Evolutionary conservation across 2,113 vertebrate genomes (phyloP).

Genomic region (Grammomys surdaster): DNA sequence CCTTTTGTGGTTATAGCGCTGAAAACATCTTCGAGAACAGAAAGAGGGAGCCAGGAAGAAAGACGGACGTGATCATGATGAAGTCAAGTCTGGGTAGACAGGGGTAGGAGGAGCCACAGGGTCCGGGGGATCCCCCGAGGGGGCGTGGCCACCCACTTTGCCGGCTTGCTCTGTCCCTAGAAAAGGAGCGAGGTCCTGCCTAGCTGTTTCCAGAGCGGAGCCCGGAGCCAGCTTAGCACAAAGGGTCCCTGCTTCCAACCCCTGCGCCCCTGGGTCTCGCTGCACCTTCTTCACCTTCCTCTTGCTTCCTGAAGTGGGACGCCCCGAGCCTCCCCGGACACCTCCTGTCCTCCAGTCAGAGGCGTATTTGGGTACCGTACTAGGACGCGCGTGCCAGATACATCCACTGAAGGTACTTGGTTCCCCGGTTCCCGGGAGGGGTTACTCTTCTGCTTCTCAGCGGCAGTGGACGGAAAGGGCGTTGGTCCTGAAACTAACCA

Average conservation of each 20-base stretch:
- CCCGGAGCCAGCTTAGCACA: neutral
- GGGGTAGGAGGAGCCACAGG: neutral
- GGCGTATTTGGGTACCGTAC: too few species aligned
- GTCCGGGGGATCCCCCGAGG: neutral
- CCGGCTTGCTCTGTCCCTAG: neutral
- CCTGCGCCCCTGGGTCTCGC: neutral
- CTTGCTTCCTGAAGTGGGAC: neutral
- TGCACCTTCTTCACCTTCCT: neutral
- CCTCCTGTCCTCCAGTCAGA: neutral
- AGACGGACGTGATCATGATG: neutral
- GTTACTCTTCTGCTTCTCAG: neutral
- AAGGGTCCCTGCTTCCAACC: neutral
- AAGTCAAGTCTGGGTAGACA: neutral
- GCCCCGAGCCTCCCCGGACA: neutral
- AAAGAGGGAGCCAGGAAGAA: neutral
- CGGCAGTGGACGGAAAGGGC: neutral
- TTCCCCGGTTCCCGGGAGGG: too few species aligned
- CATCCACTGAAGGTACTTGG: neutral
- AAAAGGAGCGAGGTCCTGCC: conserved; percentile 2
- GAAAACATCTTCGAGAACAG: neutral
- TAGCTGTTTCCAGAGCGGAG: neutral
- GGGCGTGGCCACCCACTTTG: conserved; percentile 12
- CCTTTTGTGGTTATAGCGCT: neutral
- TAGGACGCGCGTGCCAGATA: too few species aligned
- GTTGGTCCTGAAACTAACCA: neutral